These are phyloP conservation scores for Balaeniceps rex DNA, from an alignment of 2,113 vertebrate species.

Conservation along the genomic window DNA sequence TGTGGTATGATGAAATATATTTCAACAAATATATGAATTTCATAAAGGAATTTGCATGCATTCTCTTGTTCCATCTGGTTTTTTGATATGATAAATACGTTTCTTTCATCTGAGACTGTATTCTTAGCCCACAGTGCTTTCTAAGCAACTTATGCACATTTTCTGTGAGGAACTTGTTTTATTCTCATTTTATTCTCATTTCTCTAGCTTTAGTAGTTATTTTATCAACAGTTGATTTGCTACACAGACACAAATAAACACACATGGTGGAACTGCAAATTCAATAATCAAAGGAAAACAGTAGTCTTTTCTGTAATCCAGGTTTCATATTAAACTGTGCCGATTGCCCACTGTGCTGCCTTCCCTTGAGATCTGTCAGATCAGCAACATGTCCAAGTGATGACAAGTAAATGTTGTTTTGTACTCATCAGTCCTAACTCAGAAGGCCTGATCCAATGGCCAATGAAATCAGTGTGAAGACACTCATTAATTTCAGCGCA, in stretches of 20 bases:
- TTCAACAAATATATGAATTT: neutral
- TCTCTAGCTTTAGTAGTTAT: neutral
- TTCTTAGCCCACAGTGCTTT: neutral
- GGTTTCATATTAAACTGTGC: neutral
- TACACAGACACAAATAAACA: neutral
- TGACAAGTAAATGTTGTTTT: neutral
- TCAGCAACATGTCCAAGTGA: neutral
- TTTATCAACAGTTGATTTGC: neutral
- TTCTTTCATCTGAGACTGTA: neutral
- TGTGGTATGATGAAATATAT: neutral
- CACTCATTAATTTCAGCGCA: neutral
- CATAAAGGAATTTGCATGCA: neutral
- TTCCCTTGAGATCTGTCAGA: neutral
- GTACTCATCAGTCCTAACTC: neutral
- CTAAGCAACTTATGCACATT: neutral
- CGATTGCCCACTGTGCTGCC: neutral
- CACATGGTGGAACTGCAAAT: neutral
- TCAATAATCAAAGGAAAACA: neutral
- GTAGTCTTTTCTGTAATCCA: neutral
- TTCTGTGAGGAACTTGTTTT: neutral
- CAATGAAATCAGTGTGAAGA: neutral
- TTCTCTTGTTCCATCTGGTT: slow-evolving; percentile 27
- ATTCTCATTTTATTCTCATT: neutral
- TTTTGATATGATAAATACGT: neutral
- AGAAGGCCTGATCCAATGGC: neutral